Evolutionary conservation across 2,888 invertebrate genomes (phyloP).

Genomic region (Saturnia japonica): DNA sequence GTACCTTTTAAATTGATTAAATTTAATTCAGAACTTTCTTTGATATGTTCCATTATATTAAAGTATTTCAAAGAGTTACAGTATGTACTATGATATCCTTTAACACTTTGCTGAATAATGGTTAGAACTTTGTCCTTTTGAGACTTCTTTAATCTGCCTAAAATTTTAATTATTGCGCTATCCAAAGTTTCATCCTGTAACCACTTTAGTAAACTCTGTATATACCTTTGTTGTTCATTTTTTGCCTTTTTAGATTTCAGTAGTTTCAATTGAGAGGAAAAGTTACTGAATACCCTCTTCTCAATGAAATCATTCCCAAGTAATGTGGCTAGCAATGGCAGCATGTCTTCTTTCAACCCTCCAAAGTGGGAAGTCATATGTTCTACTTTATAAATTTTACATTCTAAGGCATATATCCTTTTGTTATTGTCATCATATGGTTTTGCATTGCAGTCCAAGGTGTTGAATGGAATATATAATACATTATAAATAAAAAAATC

Average conservation of each 20-base stretch:
- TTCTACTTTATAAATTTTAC: conserved; percentile 88
- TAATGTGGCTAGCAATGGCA: conserved; percentile 91
- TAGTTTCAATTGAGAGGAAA: conserved; percentile 85
- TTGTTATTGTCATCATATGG: conserved; percentile 47
- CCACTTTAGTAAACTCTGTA: conserved; percentile 89
- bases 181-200: conserved; percentile 86
- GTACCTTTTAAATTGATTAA: conserved; percentile 29
- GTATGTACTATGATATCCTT: conserved; percentile 83
- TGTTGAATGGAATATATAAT: conserved; percentile 89
- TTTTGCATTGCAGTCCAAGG: conserved; percentile 79
- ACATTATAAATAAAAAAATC: conserved; percentile 96
- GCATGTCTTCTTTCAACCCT: conserved; percentile 83
- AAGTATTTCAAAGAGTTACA: conserved; percentile 84
- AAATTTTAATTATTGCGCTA: conserved; percentile 85
- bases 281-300: conserved; percentile 84
- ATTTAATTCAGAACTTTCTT: conserved; percentile 28
- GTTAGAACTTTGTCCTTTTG: conserved; percentile 77
- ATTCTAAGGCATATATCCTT: conserved; percentile 77
- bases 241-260: conserved; percentile 78
- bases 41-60: conserved; percentile 42
- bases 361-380: conserved; percentile 85
- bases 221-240: conserved; percentile 85
- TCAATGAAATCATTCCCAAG: conserved; percentile 95
- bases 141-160: conserved; percentile 82
- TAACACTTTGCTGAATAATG: conserved; percentile 84